phyloP scores from a whole-genome alignment of 2,797 vertebrate genomes.

The Phoeniculus purpureus region DNA sequence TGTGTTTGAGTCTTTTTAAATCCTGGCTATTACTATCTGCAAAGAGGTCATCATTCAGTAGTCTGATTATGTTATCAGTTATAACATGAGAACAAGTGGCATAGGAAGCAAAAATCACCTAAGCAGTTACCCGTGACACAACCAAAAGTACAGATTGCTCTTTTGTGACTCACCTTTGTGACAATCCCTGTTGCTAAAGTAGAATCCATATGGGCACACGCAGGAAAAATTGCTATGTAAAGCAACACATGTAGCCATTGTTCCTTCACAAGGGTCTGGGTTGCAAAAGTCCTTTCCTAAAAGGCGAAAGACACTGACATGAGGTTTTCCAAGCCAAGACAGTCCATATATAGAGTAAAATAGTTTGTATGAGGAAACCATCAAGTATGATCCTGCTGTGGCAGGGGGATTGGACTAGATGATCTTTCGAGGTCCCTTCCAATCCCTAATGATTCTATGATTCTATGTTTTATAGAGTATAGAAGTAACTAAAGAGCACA shows the following conservation, averaged over 20 bases:
- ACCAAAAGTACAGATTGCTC: background rate
- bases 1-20: background rate
- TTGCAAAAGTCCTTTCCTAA: accelerated
- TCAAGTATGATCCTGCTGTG: too few relatives aligned
- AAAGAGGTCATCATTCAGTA: background rate
- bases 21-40: background rate
- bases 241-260: background rate
- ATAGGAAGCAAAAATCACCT: background rate
- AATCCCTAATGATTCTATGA: too few relatives aligned
- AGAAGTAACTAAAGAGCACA: background rate
- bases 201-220: slow-evolving; percentile 39
- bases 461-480: background rate
- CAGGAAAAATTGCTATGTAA: accelerated
- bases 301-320: background rate
- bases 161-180: slow-evolving; percentile 59
- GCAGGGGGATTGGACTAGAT: too few relatives aligned
- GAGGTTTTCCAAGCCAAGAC: background rate
- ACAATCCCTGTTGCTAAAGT: background rate
- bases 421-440: too few relatives aligned
- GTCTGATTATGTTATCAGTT: background rate
- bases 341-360: background rate
- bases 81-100: background rate
- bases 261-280: accelerated
- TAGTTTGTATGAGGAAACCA: background rate
- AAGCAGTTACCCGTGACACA: background rate